Conservation (phyloP, 1,140 invertebrate genomes). For the Antheraea mylitta region DNA sequence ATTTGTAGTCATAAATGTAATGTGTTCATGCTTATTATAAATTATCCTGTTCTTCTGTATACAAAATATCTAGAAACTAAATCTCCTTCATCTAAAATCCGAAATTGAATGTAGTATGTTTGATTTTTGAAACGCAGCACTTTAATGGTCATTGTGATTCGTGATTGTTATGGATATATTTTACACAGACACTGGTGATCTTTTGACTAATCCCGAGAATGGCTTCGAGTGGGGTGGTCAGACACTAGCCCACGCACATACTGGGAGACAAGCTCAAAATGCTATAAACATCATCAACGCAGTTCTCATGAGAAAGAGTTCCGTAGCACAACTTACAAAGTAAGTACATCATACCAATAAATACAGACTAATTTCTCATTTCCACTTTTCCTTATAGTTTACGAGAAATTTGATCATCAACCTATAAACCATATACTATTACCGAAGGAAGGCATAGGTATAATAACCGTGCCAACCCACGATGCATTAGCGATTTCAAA, state of each 20-base stretch:
- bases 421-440: too few species aligned
- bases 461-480: too few species aligned
- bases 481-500: too few species aligned
- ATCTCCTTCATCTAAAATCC: too few species aligned
- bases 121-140: too few species aligned
- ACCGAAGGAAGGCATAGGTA: too few species aligned
- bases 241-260: conserved; percentile 33
- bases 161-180: background rate
- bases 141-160: too few species aligned
- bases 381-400: background rate
- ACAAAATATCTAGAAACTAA: too few species aligned
- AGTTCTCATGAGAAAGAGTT: conserved; percentile 87
- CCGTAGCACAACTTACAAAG: conserved; percentile 79
- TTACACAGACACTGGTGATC: conserved; percentile 68
- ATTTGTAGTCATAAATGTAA: background rate
- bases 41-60: too few species aligned
- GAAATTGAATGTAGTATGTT: too few species aligned
- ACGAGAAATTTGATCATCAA: too few species aligned
- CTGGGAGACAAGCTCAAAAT: conserved; percentile 66
- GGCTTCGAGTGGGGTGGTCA: conserved; percentile 66
- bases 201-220: conserved; percentile 62
- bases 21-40: background rate
- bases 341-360: conserved; percentile 31
- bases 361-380: background rate
- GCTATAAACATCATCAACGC: conserved; percentile 87